These are phyloP conservation scores for Platycnemis pennipes DNA, from an alignment of 2,888 invertebrate species.

Conservation along the genomic window DNA sequence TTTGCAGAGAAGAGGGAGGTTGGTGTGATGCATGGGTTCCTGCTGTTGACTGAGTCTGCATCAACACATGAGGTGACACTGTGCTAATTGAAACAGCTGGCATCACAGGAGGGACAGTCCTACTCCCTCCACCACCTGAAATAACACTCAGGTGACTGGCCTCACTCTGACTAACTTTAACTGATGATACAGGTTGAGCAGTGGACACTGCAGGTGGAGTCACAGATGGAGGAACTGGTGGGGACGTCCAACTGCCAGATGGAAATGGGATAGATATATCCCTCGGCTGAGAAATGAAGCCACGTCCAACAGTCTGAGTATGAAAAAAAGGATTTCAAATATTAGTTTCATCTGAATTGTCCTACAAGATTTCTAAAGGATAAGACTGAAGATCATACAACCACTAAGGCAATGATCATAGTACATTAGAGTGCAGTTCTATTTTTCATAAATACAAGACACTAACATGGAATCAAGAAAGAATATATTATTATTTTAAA, in stretches of 20 bases:
- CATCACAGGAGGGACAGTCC: background rate
- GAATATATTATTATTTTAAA: background rate
- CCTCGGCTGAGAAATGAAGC: background rate
- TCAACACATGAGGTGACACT: background rate
- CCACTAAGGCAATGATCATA: too few species aligned
- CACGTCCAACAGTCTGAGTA: conserved; percentile 20
- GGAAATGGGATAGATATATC: background rate
- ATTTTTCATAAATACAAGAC: too few species aligned
- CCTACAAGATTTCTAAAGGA: background rate
- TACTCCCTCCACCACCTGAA: conserved; percentile 43
- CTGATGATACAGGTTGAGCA: background rate
- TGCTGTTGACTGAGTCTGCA: background rate
- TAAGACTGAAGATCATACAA: background rate
- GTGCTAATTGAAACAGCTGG: conserved; percentile 41
- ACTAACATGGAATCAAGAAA: background rate
- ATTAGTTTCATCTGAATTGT: background rate
- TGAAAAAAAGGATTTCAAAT: background rate
- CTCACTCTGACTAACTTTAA: conserved; percentile 43
- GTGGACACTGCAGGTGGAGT: conserved; percentile 39
- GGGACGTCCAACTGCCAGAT: conserved; percentile 48
- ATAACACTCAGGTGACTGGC: conserved; percentile 38
- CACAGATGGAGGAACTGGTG: conserved; percentile 34
- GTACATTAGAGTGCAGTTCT: too few species aligned
- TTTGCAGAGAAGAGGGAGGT: background rate
- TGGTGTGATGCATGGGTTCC: conserved; percentile 7